Evolutionary conservation across 2,888 invertebrate species (phyloP).

Genomic region (Rhopalosiphum nymphaeae): DNA sequence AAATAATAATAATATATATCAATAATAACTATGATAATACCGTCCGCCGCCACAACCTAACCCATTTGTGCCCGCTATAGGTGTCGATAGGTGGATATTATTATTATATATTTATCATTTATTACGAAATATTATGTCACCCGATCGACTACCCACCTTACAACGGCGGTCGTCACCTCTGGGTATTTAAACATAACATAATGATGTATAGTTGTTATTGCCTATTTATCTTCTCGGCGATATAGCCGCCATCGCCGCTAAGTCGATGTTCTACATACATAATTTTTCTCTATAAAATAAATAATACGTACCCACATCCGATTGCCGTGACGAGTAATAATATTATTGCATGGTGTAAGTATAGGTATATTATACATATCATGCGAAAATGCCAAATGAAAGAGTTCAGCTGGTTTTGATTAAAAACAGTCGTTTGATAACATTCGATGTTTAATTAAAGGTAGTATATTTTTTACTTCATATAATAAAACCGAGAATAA

Average conservation of each 20-base stretch:
- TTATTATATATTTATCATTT: background rate
- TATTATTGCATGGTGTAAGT: background rate
- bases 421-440: too few species aligned
- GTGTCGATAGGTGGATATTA: background rate
- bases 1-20: background rate
- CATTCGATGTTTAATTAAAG: too few species aligned
- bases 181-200: background rate
- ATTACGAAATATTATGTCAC: conserved; percentile 11
- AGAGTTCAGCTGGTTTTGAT: too few species aligned
- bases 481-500: background rate
- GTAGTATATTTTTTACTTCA: background rate
- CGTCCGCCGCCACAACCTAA: background rate
- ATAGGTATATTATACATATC: too few species aligned
- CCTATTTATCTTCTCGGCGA: background rate
- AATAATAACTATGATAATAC: background rate
- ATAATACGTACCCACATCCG: background rate
- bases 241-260: background rate
- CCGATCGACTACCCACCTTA: background rate
- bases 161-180: background rate
- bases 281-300: background rate
- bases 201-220: background rate
- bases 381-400: too few species aligned
- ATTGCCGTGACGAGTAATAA: background rate
- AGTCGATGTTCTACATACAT: background rate
- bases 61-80: background rate